phyloP scores from a whole-genome alignment of 2,113 vertebrate species.

The Pygoscelis adeliae region DNA sequence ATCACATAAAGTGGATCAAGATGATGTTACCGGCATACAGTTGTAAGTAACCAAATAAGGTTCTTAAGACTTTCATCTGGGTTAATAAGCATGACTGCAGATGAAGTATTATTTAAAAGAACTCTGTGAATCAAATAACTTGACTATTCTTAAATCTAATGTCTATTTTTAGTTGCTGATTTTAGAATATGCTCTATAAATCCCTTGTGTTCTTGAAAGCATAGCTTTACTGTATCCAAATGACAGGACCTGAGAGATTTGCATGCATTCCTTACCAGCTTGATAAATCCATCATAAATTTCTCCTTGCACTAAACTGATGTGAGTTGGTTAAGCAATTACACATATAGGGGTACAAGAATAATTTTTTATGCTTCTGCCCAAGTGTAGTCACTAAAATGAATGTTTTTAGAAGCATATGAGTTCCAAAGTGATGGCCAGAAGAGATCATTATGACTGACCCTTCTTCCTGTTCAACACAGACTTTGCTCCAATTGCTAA shows the following conservation, averaged over 20 bases:
- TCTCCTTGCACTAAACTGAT: not conserved
- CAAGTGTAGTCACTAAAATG: not conserved
- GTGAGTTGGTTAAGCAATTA: slow-evolving; percentile 13
- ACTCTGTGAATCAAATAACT: not conserved
- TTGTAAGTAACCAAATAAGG: not conserved
- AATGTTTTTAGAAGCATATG: not conserved
- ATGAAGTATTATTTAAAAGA: not conserved
- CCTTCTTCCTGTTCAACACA: not conserved
- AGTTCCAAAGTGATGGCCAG: not conserved
- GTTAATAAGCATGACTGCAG: not conserved
- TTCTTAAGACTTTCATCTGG: not conserved
- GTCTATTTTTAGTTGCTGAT: not conserved
- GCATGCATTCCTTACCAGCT: slow-evolving; percentile 30
- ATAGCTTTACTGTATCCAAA: slow-evolving; percentile 3
- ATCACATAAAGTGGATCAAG: not conserved
- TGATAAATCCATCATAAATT: slow-evolving; percentile 17
- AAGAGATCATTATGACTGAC: not conserved
- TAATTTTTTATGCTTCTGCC: not conserved
- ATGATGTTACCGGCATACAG: not conserved
- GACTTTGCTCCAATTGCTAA: not conserved
- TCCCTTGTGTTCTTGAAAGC: not conserved
- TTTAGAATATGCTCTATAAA: not conserved
- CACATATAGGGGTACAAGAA: not conserved
- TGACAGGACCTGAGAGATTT: slow-evolving; percentile 17
- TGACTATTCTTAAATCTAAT: not conserved